Evolutionary conservation across 2,113 vertebrate genomes (phyloP), one percentile per base, ranked within the genome.

Genomic region (Varanus salvator): DNA sequence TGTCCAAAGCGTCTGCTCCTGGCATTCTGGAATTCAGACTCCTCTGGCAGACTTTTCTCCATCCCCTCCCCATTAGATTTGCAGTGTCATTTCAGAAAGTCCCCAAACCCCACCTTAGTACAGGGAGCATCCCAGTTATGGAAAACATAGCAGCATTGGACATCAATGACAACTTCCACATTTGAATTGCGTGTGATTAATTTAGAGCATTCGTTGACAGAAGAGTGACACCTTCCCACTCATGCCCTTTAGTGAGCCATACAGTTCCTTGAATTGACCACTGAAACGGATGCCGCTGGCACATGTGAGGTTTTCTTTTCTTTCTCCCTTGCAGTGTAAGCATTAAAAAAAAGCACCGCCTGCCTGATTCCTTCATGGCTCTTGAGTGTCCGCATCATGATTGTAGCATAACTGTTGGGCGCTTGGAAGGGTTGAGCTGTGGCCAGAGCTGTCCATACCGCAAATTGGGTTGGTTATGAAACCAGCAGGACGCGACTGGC

Each of bases 1-100:
- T 93, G 95, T 95, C 96, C 93, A 85, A 96, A 95, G 96, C 96
- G 93, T 92, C 92, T 93, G 52, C 93, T 95, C 94, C 92, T 91
- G 92, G 95, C 96, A 80, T 97, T 94, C 77, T 8, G 57, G 90
- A 95, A 90, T 92, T 94, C 93, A 92, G 92, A 93, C 94, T 97
- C 86, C 14, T 89, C 34, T 6, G 25, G 52, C 93, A 93, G 89
- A 92, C 86, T 94, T 96, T 84, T 57, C 82, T 91, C 91, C 85
- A 90, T 92, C 89, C 14, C 52, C 34, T 91, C 44, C 92, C 92
- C 86, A 27, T 89, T 90, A 93, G 93, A 80, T 95, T 91, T 72
- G 89, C 87, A 38, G 72, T 88, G 8, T 89, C 25, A 82, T 85
- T 93, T 90, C 77, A 85, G 23, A 50, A 83, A 25, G 23, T 90